phyloP scores from a whole-genome alignment of 2,797 vertebrate genomes.

The Sylvilagus floridanus region DNA sequence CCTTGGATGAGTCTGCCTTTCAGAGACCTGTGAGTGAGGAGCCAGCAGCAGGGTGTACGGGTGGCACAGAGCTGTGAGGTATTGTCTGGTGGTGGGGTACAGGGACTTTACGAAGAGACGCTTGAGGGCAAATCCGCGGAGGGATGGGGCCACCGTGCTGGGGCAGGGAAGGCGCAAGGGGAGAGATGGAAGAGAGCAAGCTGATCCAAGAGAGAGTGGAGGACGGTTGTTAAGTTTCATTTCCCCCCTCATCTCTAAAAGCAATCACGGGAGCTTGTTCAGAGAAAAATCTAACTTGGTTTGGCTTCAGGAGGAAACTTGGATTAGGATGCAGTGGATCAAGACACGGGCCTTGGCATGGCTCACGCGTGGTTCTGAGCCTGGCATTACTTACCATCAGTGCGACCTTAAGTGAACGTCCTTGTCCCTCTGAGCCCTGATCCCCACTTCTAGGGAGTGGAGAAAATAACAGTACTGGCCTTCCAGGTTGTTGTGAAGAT shows the following conservation, averaged over 20 bases:
- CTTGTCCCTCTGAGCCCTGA: neutral
- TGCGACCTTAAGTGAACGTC: neutral
- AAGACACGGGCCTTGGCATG: neutral
- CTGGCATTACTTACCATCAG: neutral
- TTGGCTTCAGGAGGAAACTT: neutral
- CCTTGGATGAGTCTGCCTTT: constrained; percentile 50
- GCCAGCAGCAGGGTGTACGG: neutral
- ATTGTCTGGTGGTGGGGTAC: neutral
- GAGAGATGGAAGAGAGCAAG: neutral
- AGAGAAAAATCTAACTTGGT: neutral
- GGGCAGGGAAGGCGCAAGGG: no score
- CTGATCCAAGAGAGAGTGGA: neutral
- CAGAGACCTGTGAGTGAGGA: constrained; percentile 28
- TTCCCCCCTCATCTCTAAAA: neutral
- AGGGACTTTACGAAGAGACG: neutral
- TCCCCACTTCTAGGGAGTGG: neutral
- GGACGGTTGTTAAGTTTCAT: neutral
- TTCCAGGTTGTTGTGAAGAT: neutral
- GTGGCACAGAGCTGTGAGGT: neutral
- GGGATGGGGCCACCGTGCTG: neutral
- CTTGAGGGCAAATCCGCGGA: neutral
- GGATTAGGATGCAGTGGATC: neutral
- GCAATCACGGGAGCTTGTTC: neutral
- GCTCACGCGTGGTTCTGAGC: neutral
- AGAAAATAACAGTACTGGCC: neutral